phyloP scores from a whole-genome alignment of 2,797 vertebrate genomes.

The Hydrocynus forskahlii region DNA sequence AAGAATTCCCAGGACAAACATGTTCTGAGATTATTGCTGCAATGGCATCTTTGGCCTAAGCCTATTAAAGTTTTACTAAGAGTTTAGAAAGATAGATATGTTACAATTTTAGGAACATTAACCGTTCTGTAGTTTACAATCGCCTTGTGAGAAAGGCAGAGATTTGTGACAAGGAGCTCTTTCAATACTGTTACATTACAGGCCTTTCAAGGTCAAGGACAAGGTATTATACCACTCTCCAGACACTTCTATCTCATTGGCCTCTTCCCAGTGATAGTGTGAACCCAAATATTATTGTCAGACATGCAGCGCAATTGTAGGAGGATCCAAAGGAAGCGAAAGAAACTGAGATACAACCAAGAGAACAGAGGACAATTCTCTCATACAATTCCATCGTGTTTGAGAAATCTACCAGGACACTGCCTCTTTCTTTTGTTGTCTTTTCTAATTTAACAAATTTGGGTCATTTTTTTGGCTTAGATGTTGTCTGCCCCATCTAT shows the following conservation, averaged over 20 bases:
- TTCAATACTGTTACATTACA: constrained; percentile 34
- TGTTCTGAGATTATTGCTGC: no score
- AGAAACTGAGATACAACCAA: not conserved
- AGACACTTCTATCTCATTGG: constrained; percentile 31
- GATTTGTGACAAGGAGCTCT: constrained; percentile 1
- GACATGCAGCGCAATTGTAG: not conserved
- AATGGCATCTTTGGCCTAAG: no score
- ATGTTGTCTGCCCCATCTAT: not conserved
- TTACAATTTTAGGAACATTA: not conserved
- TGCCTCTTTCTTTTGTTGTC: not conserved
- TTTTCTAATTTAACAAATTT: not conserved
- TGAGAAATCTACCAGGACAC: not conserved
- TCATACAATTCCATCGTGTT: not conserved
- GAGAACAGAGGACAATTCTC: not conserved
- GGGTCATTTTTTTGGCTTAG: not conserved
- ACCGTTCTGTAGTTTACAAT: not conserved
- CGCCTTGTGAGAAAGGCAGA: not conserved
- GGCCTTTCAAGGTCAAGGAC: constrained; percentile 47
- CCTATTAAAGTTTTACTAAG: no score
- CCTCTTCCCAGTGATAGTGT: constrained; percentile 44
- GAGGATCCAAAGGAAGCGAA: not conserved
- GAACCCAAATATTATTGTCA: constrained; percentile 48
- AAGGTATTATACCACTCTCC: constrained; percentile 10
- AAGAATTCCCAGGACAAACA: no score
- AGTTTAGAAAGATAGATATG: not conserved